Evolutionary conservation across 2,888 invertebrate species (phyloP).

Genomic region (Oligia fasciuncula): DNA sequence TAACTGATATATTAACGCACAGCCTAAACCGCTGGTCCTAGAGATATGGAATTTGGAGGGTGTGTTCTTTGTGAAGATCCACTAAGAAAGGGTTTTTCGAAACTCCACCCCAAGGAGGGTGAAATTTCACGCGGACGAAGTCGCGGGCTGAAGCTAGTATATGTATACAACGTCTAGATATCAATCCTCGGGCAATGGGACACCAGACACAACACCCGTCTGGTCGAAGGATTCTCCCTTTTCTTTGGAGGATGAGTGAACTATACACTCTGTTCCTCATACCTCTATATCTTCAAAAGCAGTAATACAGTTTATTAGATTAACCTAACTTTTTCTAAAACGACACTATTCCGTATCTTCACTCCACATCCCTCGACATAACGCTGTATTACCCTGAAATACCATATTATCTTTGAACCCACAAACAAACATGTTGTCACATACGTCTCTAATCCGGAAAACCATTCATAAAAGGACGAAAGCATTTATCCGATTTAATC

Average conservation of each 20-base stretch:
- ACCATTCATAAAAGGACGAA: constrained; percentile 48
- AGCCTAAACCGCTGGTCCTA: too few species aligned
- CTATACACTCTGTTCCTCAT: too few species aligned
- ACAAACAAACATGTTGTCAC: constrained; percentile 52
- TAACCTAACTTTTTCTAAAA: not conserved
- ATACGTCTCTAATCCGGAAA: constrained; percentile 35
- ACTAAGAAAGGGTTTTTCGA: too few species aligned
- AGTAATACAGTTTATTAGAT: not conserved
- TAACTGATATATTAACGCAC: too few species aligned
- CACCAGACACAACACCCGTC: not conserved
- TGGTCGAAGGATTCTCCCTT: not conserved
- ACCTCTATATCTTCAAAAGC: not conserved
- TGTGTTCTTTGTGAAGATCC: too few species aligned
- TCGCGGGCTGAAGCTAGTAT: too few species aligned
- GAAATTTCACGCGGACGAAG: too few species aligned
- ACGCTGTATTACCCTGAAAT: constrained; percentile 17
- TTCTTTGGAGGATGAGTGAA: not conserved
- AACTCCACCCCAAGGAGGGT: too few species aligned
- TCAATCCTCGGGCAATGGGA: not conserved
- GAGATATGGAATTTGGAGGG: too few species aligned
- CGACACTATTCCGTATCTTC: not conserved
- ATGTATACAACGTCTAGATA: not conserved
- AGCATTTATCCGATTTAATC: constrained; percentile 65
- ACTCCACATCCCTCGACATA: not conserved
- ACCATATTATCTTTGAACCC: constrained; percentile 12